Evolutionary conservation across 2,888 invertebrate species (phyloP).

Genomic region (Bedellia somnulentella): DNA sequence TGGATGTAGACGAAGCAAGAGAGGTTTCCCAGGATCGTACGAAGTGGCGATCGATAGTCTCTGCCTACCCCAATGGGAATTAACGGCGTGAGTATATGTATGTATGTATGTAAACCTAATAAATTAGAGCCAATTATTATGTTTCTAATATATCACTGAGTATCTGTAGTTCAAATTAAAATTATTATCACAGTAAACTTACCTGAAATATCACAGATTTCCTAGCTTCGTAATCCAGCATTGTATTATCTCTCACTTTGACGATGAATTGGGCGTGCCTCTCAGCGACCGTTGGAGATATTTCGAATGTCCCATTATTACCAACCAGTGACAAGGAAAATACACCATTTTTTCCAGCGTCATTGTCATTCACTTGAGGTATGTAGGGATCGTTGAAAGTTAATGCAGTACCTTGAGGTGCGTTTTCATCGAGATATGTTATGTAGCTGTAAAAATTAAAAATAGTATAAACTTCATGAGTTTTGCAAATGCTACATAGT

Average conservation of each 20-base stretch:
- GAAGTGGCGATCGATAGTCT: no score
- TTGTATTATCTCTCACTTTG: conserved; percentile 76
- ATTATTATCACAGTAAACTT: conserved; percentile 8
- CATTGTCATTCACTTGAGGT: conserved; percentile 74
- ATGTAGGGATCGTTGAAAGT: conserved; percentile 72
- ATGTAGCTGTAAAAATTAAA: conserved; percentile 67
- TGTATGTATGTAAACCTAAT: neutral
- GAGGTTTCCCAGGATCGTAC: no score
- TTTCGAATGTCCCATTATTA: conserved; percentile 87
- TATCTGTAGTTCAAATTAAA: neutral
- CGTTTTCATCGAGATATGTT: conserved; percentile 77
- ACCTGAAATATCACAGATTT: conserved; percentile 77
- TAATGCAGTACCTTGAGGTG: conserved; percentile 76
- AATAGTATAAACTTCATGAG: no score
- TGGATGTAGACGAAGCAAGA: no score
- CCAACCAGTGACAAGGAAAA: conserved; percentile 76
- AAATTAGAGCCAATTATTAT: neutral
- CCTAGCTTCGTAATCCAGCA: conserved; percentile 83
- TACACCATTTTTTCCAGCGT: conserved; percentile 80
- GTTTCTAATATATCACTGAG: no score
- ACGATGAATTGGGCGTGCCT: conserved; percentile 78
- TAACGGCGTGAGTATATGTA: no score
- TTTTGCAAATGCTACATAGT: no score
- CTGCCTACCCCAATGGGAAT: no score
- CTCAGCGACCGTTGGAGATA: conserved; percentile 81